A percentile compares a stretch with the other conserved stretches of the same genome.
These are phyloP conservation scores for Scolopax bukidnonensis DNA, from an alignment of 2,797 vertebrate species.

Conservation along the genomic window DNA sequence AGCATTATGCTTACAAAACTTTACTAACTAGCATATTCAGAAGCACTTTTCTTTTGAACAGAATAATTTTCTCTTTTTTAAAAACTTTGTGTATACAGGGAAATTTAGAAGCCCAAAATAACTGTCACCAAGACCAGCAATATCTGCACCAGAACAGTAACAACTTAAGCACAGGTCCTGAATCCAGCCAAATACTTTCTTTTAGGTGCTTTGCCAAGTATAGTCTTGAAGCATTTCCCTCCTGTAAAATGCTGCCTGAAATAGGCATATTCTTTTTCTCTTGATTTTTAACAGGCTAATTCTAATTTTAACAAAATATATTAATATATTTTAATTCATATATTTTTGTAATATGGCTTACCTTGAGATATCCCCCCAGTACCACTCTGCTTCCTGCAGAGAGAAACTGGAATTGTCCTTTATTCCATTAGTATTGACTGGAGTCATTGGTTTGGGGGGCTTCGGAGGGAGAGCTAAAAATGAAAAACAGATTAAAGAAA, in stretches of 20 bases:
- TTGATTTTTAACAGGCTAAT: background rate
- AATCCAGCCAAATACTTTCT: background rate
- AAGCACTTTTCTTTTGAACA: background rate
- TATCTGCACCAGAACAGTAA: background rate
- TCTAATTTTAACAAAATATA: background rate
- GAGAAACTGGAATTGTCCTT: slow-evolving; percentile 84
- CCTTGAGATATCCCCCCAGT: slow-evolving; percentile 99
- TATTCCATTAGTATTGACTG: slow-evolving; percentile 80
- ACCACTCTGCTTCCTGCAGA: slow-evolving; percentile 96
- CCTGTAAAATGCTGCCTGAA: background rate
- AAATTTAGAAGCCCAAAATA: background rate
- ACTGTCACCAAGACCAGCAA: background rate
- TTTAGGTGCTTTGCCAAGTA: background rate
- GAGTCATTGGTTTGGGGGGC: slow-evolving; percentile 88
- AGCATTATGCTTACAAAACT: background rate
- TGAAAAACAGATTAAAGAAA: slow-evolving; percentile 42
- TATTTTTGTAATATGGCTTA: slow-evolving; percentile 69
- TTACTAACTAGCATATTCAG: background rate
- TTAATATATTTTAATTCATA: background rate
- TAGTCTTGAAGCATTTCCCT: background rate
- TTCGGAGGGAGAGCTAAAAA: slow-evolving; percentile 94
- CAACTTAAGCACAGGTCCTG: background rate
- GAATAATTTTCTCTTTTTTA: background rate
- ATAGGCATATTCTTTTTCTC: background rate
- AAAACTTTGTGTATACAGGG: background rate